Evolutionary conservation across 2,797 vertebrate species (phyloP), one percentile per base, ranked within the genome.

Genomic region (Cottoperca gobio): DNA sequence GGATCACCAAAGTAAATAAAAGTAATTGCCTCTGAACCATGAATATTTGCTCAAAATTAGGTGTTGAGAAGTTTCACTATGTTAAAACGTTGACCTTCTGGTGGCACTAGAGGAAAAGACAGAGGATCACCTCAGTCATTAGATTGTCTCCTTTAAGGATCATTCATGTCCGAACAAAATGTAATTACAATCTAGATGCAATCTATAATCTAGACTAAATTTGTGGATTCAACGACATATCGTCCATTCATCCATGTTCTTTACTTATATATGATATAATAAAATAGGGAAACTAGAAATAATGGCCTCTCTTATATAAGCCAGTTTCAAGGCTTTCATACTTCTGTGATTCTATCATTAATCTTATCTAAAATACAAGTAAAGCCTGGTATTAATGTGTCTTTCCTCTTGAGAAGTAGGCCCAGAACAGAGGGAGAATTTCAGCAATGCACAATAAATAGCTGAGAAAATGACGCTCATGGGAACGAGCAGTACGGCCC

Each of bases 381-480:
- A 70, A 82, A 92, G 67, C 64, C 52, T 75, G 82, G 54, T 87
- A 84, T 85, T 84, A 70, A 82, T 87, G 48, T 80, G 84, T 81
- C 71, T 80, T 86, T 89, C 52, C 43, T 73, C 64, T 84, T 84
- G 65, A 79, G 77, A 82, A 74, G 67, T 70, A 21, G 53, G 31
- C 24, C 49, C 48, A 45, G 66, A 81, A 82, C 70, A 82, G 70
- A 82, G 73, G 79, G 60, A 76, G 73, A 82, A 80, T 87, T 84
- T 85, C 77, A 83, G 78, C 78, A 81, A 70, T 68, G 81, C 58
- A 79, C 88, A 89, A 90, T 90, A 88, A 92, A 93, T 91, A 91
- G 85, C 80, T 71, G 79, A 81, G 81, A 82, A 84, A 83, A 91
- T 77, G 79, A 82, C 81, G 72, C 91, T 85, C 82, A 46, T 65